Evolutionary conservation across 2,888 invertebrate genomes (phyloP), one percentile per base, ranked within the genome.

Genomic region (Boloria selene): DNA sequence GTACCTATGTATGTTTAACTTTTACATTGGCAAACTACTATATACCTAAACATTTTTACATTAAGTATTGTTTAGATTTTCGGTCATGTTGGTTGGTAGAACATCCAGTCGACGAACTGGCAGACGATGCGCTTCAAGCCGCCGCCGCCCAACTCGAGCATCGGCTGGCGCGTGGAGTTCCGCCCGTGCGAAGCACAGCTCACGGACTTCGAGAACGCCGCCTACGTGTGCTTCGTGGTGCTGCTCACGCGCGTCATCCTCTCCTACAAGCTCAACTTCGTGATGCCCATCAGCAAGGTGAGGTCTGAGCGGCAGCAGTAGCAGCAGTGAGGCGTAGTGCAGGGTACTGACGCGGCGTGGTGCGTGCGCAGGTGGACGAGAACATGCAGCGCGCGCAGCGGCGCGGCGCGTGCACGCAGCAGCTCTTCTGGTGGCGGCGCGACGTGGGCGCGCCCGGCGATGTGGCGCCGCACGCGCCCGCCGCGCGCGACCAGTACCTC

Each of bases 111-210:
- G 0, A 99, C 99, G 38, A 99, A 99, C 92, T 99, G 99, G 99
- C 99, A 99, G 91, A 98, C 98, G 44, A 98, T 99, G 98, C 94
- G 98, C 50, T 99, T 99, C 92, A 99, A 99, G 91, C 99, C 99
- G 42, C 99, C 99, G 52, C 98, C 98, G 26, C 97, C 98, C 0
- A 96, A 98, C 84, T 97, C 98, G 10, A 94, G 97, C 59, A 99
- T 99, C 79, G 99, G 99, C 47, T 99, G 99, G 99, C 94, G 99
- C 74, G 99, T 99, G 0, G 99, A 99, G 93, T 99, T 99, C 93
- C 95, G 99, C 38, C 99, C 99, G 51, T 99, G 99, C 85, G 98
- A 98, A 90, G 97, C 98, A 18, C 99, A 99, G 88, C 94, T 99
- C 75, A 99, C 99, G 0, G 99, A 99, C 92, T 99, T 99, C 91